Evolutionary conservation across 2,113 vertebrate genomes (phyloP).

Genomic region (Ovis canadensis): DNA sequence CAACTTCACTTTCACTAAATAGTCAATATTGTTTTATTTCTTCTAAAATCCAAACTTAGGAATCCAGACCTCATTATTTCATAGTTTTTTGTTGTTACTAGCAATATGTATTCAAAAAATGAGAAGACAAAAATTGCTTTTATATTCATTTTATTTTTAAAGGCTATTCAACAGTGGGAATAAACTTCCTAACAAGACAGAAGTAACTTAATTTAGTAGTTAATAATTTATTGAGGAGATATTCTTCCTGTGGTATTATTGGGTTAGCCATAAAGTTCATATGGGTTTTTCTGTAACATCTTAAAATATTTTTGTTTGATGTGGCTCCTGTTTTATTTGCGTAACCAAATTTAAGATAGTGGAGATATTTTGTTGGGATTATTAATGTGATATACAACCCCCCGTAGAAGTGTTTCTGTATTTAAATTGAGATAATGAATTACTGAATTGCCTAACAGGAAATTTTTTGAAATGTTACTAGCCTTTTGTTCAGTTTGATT

Average conservation of each 20-base stretch:
- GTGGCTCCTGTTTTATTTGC: neutral
- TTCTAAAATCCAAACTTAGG: neutral
- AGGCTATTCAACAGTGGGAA: neutral
- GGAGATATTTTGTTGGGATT: conserved; percentile 13
- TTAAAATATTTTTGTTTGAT: neutral
- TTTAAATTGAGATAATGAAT: conserved; percentile 41
- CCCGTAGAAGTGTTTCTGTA: neutral
- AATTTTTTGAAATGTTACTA: neutral
- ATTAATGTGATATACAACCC: neutral
- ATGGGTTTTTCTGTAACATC: neutral
- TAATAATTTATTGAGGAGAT: neutral
- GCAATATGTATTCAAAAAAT: neutral
- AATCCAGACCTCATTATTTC: neutral
- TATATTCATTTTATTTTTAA: conserved; percentile 12
- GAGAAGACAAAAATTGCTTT: neutral
- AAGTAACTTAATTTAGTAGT: neutral
- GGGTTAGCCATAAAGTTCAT: neutral
- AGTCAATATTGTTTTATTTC: neutral
- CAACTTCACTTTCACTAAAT: neutral
- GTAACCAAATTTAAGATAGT: neutral
- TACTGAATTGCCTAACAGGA: neutral
- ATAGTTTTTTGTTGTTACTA: neutral
- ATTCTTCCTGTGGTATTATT: neutral
- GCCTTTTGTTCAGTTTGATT: conserved; percentile 8
- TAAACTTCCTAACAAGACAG: neutral